Conservation (phyloP, 2,888 invertebrate species). For the Orthosia gracilis region DNA sequence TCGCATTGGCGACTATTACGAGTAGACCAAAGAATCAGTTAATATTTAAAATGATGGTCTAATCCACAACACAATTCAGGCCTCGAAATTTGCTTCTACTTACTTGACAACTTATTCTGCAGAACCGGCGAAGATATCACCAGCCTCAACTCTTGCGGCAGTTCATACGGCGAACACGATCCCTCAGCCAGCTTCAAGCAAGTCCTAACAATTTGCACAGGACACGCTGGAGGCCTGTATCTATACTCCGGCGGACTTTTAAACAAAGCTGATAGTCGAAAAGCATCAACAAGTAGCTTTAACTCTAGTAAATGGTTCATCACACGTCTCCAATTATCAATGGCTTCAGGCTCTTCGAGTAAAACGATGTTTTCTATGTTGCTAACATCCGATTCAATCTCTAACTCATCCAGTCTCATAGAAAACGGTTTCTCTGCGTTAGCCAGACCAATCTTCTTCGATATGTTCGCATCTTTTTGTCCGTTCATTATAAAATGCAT, state of each 20-base stretch:
- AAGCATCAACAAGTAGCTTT: conserved; percentile 91
- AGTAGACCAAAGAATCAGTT: background rate
- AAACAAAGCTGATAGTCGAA: conserved; percentile 91
- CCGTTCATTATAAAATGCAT: conserved; percentile 82
- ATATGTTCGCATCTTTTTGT: conserved; percentile 80
- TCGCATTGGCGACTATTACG: background rate
- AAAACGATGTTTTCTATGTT: conserved; percentile 83
- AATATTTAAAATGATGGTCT: background rate
- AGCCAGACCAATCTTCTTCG: conserved; percentile 76
- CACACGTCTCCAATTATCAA: conserved; percentile 86
- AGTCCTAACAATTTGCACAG: conserved; percentile 91
- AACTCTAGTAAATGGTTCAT: conserved; percentile 90
- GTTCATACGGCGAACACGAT: conserved; percentile 91
- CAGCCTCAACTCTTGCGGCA: conserved; percentile 92
- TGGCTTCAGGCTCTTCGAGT: conserved; percentile 83
- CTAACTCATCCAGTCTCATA: conserved; percentile 83
- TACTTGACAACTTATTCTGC: conserved; percentile 84
- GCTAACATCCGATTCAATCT: conserved; percentile 85
- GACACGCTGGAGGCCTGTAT: conserved; percentile 82
- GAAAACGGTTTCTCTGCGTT: conserved; percentile 83
- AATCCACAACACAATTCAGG: too few species aligned
- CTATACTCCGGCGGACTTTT: conserved; percentile 84
- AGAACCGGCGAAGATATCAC: conserved; percentile 86
- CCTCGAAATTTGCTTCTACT: conserved; percentile 48
- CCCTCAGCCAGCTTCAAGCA: conserved; percentile 93